phyloP scores from a whole-genome alignment of 2,113 vertebrate species.

The Microtus ochrogaster region DNA sequence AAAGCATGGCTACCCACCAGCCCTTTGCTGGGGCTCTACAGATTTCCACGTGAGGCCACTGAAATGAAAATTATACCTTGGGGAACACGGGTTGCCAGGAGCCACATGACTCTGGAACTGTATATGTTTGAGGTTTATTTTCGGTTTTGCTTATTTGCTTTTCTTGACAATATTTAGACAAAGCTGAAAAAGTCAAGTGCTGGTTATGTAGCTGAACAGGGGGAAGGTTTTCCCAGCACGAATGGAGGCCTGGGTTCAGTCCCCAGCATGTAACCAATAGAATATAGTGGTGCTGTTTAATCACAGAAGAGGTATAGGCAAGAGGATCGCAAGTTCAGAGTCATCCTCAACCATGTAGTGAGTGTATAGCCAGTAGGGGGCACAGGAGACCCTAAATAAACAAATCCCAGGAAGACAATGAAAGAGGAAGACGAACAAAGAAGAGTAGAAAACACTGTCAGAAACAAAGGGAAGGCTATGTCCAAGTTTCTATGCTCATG shows the following conservation, averaged over 20 bases:
- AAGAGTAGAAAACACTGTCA: not conserved
- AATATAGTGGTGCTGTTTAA: not conserved
- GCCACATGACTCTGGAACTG: not conserved
- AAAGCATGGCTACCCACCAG: not conserved
- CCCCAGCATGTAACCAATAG: not conserved
- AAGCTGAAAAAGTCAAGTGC: not conserved
- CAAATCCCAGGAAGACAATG: not conserved
- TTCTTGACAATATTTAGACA: constrained; percentile 27
- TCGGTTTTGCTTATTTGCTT: not conserved
- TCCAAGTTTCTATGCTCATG: not conserved
- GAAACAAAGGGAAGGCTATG: not conserved
- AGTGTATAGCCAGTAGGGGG: not conserved
- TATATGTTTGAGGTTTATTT: not conserved
- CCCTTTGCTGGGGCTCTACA: not conserved
- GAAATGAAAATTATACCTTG: not conserved
- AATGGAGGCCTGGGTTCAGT: not conserved
- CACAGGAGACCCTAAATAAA: not conserved
- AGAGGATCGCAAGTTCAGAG: not conserved
- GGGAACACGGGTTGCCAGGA: not conserved
- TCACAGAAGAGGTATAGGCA: not conserved
- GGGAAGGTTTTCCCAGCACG: not conserved
- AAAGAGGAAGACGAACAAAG: not conserved
- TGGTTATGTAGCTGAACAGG: not conserved
- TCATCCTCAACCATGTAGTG: not conserved
- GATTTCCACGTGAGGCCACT: not conserved